phyloP scores from a whole-genome alignment of 2,797 vertebrate species.

The Anguilla megastoma region DNA sequence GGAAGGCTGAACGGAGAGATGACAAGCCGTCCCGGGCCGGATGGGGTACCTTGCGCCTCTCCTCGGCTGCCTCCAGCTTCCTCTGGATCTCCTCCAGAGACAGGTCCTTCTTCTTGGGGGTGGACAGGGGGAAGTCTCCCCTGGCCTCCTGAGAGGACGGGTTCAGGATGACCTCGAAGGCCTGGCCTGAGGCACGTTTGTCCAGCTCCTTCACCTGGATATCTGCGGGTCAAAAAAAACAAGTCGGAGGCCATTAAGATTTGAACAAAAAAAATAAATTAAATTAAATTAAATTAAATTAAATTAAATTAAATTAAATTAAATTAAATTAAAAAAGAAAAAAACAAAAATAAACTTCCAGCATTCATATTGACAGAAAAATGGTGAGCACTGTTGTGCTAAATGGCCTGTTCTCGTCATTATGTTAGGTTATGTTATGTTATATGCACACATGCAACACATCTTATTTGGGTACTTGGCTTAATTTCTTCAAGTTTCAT shows the following conservation, averaged over 20 bases:
- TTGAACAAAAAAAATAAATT: background rate
- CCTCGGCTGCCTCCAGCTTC: slow-evolving; percentile 92
- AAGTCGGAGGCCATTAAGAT: background rate
- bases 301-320: background rate
- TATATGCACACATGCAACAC: background rate
- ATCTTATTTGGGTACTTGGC: background rate
- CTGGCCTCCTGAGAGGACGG: slow-evolving; percentile 82
- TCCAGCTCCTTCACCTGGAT: slow-evolving; percentile 93
- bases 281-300: background rate
- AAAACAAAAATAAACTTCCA: background rate
- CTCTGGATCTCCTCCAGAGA: slow-evolving; percentile 93
- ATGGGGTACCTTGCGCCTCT: slow-evolving; percentile 86
- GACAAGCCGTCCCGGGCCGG: too few relatives aligned
- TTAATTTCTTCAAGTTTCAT: background rate
- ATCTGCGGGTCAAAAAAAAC: slow-evolving; percentile 64
- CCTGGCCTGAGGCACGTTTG: slow-evolving; percentile 90
- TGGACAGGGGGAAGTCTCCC: slow-evolving; percentile 82
- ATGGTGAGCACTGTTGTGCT: too few relatives aligned
- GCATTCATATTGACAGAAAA: too few relatives aligned
- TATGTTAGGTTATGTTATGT: background rate
- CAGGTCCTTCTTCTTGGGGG: slow-evolving; percentile 87
- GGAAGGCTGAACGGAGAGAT: too few relatives aligned
- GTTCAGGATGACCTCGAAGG: slow-evolving; percentile 93
- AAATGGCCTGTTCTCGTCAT: too few relatives aligned
- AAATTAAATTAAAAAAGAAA: background rate